These are phyloP conservation scores for Orthosia gothica DNA, from an alignment of 2,888 invertebrate genomes.

Conservation along the genomic window DNA sequence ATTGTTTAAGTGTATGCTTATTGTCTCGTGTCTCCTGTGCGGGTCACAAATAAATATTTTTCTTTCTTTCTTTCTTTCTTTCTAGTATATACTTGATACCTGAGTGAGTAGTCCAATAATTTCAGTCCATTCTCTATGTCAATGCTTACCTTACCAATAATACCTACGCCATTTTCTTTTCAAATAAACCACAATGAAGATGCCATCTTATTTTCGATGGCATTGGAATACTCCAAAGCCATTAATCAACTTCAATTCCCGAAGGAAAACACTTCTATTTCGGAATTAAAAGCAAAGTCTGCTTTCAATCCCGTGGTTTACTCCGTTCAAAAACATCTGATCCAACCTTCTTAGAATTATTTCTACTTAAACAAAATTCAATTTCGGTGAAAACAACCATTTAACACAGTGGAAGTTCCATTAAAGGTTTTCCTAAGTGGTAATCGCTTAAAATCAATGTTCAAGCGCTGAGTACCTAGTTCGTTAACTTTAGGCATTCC, in stretches of 20 bases:
- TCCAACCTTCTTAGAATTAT: constrained; percentile 12
- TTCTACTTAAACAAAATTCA: neutral
- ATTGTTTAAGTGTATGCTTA: no score
- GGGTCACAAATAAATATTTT: no score
- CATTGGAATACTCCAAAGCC: neutral
- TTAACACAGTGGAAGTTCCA: neutral
- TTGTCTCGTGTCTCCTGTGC: no score
- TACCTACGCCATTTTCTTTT: neutral
- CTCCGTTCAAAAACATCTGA: constrained; percentile 10
- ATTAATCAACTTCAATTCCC: constrained; percentile 11
- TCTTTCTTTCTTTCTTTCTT: no score
- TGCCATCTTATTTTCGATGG: neutral
- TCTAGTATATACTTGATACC: no score
- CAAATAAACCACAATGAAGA: neutral
- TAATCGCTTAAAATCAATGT: constrained; percentile 26
- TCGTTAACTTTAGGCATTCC: constrained; percentile 41
- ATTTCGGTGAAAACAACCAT: constrained; percentile 24
- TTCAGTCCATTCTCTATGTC: neutral
- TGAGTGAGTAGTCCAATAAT: no score
- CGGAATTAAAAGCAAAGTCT: neutral
- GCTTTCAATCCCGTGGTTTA: neutral
- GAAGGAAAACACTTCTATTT: neutral
- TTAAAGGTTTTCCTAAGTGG: neutral
- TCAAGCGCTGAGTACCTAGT: constrained; percentile 4
- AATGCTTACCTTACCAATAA: neutral